phyloP scores from a whole-genome alignment of 2,888 invertebrate species.

The Pteria penguin region DNA sequence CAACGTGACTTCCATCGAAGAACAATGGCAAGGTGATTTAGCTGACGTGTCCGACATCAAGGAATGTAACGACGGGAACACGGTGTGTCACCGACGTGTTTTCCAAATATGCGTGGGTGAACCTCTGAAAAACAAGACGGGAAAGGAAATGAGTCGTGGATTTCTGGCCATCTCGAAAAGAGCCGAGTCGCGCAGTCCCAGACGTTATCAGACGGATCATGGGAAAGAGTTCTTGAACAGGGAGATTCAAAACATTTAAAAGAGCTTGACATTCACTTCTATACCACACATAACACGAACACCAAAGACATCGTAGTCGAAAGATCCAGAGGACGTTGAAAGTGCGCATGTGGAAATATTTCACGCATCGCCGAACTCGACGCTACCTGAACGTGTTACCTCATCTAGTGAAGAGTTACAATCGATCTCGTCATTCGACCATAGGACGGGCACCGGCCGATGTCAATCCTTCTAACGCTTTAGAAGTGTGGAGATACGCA shows the following conservation, averaged over 20 bases:
- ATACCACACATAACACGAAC: slow-evolving; percentile 59
- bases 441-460: too few relatives aligned
- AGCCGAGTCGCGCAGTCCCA: slow-evolving; percentile 42
- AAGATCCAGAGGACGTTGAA: too few relatives aligned
- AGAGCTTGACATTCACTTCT: slow-evolving; percentile 57
- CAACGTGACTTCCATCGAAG: slow-evolving; percentile 55
- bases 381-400: too few relatives aligned
- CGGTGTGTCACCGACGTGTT: too few relatives aligned
- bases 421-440: too few relatives aligned
- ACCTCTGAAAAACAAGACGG: slow-evolving; percentile 60
- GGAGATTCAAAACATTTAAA: slow-evolving; percentile 27
- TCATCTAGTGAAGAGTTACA: too few relatives aligned
- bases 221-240: slow-evolving; percentile 62
- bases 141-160: slow-evolving; percentile 39
- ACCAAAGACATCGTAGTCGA: slow-evolving; percentile 72
- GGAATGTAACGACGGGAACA: slow-evolving; percentile 53
- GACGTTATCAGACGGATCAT: slow-evolving; percentile 51
- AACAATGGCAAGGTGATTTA: slow-evolving; percentile 59
- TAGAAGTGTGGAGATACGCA: slow-evolving; percentile 24
- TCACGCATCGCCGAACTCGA: slow-evolving; percentile 30
- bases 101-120: slow-evolving; percentile 64
- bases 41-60: slow-evolving; percentile 7
- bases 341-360: too few relatives aligned
- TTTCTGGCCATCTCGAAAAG: slow-evolving; percentile 41
- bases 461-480: slow-evolving; percentile 38